Conservation (phyloP, 1,140 invertebrate genomes). For the Eumaeus atala region DNA sequence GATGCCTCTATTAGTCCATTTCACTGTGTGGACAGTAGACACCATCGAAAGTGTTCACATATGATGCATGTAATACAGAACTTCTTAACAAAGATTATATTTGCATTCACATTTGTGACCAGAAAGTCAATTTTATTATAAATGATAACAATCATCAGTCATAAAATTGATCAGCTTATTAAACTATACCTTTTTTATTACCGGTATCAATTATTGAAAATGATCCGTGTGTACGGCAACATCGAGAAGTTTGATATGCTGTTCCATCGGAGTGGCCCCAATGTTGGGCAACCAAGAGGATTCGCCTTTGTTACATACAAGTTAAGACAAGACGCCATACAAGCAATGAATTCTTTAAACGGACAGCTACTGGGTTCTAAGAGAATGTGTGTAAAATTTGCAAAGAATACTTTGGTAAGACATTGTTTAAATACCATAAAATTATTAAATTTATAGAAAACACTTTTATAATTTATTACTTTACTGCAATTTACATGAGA, state of each 20-base stretch:
- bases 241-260: constrained; percentile 96
- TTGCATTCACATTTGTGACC: too few relatives aligned
- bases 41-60: too few relatives aligned
- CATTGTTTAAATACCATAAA: too few relatives aligned
- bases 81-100: too few relatives aligned
- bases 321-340: constrained; percentile 77
- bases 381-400: constrained; percentile 86
- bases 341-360: constrained; percentile 82
- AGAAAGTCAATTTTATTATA: constrained; percentile 4
- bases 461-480: too few relatives aligned
- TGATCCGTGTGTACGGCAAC: constrained; percentile 92
- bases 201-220: constrained; percentile 94
- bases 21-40: too few relatives aligned
- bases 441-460: too few relatives aligned
- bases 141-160: not conserved
- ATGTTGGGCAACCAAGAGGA: constrained; percentile 90
- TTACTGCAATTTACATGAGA: too few relatives aligned
- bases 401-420: constrained; percentile 76
- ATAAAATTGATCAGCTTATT: constrained; percentile 24
- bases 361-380: constrained; percentile 84
- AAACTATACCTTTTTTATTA: constrained; percentile 74
- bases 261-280: constrained; percentile 91
- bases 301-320: constrained; percentile 94
- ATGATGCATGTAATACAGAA: too few relatives aligned
- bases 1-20: too few relatives aligned